These are phyloP conservation scores for Venusia cambrica DNA, from an alignment of 2,888 invertebrate species.

Conservation along the genomic window DNA sequence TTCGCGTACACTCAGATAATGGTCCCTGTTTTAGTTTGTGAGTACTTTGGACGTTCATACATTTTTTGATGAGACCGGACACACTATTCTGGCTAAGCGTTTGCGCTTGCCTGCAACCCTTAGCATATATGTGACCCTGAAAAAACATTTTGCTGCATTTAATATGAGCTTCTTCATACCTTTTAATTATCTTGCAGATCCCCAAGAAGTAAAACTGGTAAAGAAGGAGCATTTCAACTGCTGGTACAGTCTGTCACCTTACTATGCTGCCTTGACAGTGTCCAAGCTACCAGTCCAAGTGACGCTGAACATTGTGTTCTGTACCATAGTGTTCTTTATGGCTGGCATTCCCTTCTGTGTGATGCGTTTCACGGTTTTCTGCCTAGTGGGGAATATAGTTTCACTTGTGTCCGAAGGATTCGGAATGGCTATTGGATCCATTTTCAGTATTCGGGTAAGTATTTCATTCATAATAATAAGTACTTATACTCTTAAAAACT, in stretches of 20 bases:
- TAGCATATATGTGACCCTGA: too few species aligned
- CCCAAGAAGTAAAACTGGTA: slow-evolving; percentile 84
- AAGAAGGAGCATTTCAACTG: slow-evolving; percentile 86
- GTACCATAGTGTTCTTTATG: slow-evolving; percentile 83
- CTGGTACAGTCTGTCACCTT: slow-evolving; percentile 84
- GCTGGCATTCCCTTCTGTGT: slow-evolving; percentile 85
- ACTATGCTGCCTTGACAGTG: slow-evolving; percentile 83
- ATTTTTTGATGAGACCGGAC: neutral
- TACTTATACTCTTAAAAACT: too few species aligned
- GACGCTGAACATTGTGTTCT: slow-evolving; percentile 80
- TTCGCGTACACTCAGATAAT: slow-evolving; percentile 85
- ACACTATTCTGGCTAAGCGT: too few species aligned
- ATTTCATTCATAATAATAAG: neutral
- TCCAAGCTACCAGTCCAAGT: slow-evolving; percentile 83
- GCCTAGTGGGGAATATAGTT: slow-evolving; percentile 84
- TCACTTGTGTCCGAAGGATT: slow-evolving; percentile 89
- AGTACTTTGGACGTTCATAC: slow-evolving; percentile 49
- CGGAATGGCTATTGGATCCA: slow-evolving; percentile 88
- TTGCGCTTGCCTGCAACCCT: too few species aligned
- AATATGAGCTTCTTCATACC: too few species aligned
- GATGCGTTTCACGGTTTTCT: slow-evolving; percentile 84
- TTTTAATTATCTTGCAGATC: slow-evolving; percentile 72
- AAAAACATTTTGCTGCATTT: too few species aligned
- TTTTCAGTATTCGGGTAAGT: slow-evolving; percentile 84
- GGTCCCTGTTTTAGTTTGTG: slow-evolving; percentile 85